phyloP scores from a whole-genome alignment of 53 echinoderm and acorn worm species.

The Arbacia lixula region DNA sequence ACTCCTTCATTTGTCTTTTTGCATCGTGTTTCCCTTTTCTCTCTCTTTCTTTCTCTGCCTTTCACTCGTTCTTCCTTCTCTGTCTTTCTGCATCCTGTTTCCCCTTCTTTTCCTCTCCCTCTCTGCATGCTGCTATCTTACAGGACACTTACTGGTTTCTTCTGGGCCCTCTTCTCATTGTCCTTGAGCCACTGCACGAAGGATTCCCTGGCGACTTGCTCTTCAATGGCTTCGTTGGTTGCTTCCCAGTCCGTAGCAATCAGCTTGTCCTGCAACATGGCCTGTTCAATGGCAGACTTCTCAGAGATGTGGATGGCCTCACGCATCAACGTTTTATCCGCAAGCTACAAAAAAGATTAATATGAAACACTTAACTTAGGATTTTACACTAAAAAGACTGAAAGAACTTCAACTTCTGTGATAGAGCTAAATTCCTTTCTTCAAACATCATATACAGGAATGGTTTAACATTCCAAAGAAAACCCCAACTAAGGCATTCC shows the following conservation, averaged over 20 bases:
- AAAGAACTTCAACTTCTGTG: too few relatives aligned
- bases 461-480: too few relatives aligned
- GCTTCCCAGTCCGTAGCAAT: slow-evolving; percentile 99
- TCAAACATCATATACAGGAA: too few relatives aligned
- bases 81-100: background rate
- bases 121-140: background rate
- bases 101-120: background rate
- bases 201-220: slow-evolving; percentile 92
- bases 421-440: too few relatives aligned
- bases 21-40: background rate
- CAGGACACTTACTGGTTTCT: slow-evolving; percentile 75
- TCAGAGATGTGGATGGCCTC: slow-evolving; percentile 87
- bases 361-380: too few relatives aligned
- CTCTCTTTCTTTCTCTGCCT: background rate
- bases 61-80: background rate
- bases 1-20: background rate
- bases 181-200: slow-evolving; percentile 96
- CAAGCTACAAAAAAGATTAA: too few relatives aligned
- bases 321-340: slow-evolving; percentile 83
- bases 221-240: slow-evolving; percentile 92
- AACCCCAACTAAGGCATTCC: too few relatives aligned
- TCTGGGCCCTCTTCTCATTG: slow-evolving; percentile 90
- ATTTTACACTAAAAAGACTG: too few relatives aligned
- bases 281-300: slow-evolving; percentile 80
- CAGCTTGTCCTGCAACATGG: slow-evolving; percentile 97